A percentile compares a stretch with the other conserved stretches of the same genome.
phyloP scores from a whole-genome alignment of 2,113 vertebrate genomes.

The Chloropsis cyanopogon region DNA sequence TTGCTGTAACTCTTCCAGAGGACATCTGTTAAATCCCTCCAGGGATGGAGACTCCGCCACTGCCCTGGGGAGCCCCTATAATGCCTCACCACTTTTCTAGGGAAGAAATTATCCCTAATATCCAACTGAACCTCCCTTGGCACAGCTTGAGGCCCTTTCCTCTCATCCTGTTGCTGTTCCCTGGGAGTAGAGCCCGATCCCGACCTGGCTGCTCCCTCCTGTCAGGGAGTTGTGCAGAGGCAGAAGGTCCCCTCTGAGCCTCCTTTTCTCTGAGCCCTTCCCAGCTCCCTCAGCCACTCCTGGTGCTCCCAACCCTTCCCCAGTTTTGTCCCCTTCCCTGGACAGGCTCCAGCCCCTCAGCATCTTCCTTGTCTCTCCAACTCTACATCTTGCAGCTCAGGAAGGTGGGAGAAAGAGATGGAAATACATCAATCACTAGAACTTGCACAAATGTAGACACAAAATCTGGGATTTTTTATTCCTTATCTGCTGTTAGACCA shows the following conservation, averaged over 20 bases:
- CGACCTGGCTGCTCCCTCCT: neutral
- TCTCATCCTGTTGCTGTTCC: neutral
- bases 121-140: neutral
- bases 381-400: neutral
- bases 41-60: neutral
- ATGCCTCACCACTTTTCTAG: neutral
- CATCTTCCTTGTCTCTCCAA: neutral
- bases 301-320: neutral
- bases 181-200: neutral
- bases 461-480: neutral
- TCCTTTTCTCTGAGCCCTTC: neutral
- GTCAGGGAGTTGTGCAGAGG: neutral
- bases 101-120: neutral
- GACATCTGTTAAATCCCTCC: neutral
- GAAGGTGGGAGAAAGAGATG: neutral
- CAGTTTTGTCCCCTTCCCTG: neutral
- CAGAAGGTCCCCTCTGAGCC: neutral
- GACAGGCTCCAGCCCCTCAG: rapidly evolving
- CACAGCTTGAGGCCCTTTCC: rapidly evolving
- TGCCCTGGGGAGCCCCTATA: neutral
- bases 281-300: neutral
- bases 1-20: neutral
- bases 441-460: neutral
- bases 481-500: neutral
- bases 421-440: neutral